These are phyloP conservation scores for Dermatophagoides farinae DNA, from an alignment of 1,140 invertebrate genomes.

Conservation along the genomic window DNA sequence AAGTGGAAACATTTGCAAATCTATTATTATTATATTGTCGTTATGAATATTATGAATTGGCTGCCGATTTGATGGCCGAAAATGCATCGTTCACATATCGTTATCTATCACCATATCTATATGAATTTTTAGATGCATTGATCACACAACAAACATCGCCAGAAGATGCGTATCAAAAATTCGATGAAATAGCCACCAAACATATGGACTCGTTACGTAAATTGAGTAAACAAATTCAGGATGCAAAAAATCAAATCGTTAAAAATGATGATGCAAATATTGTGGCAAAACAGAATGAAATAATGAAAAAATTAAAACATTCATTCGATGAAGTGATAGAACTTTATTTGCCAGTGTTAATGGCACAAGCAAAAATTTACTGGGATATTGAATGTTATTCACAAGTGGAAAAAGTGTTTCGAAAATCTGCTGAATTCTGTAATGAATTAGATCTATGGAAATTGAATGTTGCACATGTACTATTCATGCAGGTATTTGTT, in stretches of 20 bases:
- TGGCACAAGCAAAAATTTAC: slow-evolving; percentile 97
- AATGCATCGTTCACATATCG: slow-evolving; percentile 92
- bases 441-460: slow-evolving; percentile 93
- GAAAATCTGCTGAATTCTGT: slow-evolving; percentile 92
- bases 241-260: slow-evolving; percentile 46
- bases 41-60: slow-evolving; percentile 91
- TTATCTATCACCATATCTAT: slow-evolving; percentile 62
- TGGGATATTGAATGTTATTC: slow-evolving; percentile 92
- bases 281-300: slow-evolving; percentile 75
- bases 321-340: slow-evolving; percentile 19
- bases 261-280: slow-evolving; percentile 67
- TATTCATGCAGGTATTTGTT: slow-evolving; percentile 60
- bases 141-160: slow-evolving; percentile 93
- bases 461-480: slow-evolving; percentile 88
- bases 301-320: slow-evolving; percentile 44
- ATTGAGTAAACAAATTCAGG: slow-evolving; percentile 71
- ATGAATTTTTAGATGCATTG: slow-evolving; percentile 57
- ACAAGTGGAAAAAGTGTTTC: slow-evolving; percentile 81
- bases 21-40: slow-evolving; percentile 84
- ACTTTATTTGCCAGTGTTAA: slow-evolving; percentile 67
- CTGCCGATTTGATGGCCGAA: slow-evolving; percentile 92
- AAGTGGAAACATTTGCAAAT: slow-evolving; percentile 93
- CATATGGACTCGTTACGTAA: slow-evolving; percentile 75
- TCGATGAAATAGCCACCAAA: slow-evolving; percentile 80
- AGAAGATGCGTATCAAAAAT: slow-evolving; percentile 87